Percentiles rank a stretch among this genome's conserved stretches.
phyloP scores from a whole-genome alignment of 2,797 vertebrate species.

The Aythya fuligula region DNA sequence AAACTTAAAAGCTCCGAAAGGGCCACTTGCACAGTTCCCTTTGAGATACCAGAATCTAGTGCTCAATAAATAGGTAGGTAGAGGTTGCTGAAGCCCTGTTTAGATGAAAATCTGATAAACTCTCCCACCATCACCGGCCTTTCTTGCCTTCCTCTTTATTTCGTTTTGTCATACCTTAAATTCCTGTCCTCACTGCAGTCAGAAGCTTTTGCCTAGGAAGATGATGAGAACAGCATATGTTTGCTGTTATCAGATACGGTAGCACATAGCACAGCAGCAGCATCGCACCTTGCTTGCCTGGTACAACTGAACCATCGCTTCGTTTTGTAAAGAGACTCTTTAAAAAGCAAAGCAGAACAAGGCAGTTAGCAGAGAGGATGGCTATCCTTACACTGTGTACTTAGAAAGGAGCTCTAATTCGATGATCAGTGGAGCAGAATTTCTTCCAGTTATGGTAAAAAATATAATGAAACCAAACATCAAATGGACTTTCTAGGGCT shows the following conservation, averaged over 20 bases:
- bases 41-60: not conserved
- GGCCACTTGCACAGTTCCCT: not conserved
- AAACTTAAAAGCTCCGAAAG: not conserved
- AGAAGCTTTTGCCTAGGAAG: not conserved
- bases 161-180: not conserved
- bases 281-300: not conserved
- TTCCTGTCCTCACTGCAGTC: not conserved
- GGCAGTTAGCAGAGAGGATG: not conserved
- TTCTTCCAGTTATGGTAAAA: not conserved
- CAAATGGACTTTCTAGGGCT: not conserved
- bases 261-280: not conserved
- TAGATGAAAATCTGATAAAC: not conserved
- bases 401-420: conserved; percentile 1
- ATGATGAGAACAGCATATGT: not conserved
- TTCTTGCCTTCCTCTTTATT: not conserved
- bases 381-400: not conserved
- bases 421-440: not conserved
- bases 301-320: not conserved
- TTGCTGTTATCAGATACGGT: not conserved
- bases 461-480: not conserved
- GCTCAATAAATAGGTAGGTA: not conserved
- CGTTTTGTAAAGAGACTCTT: not conserved
- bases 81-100: not conserved
- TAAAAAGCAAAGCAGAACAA: not conserved
- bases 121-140: not conserved